Evolutionary conservation across 2,797 vertebrate genomes (phyloP).

Genomic region (Syndactyla subalaris): DNA sequence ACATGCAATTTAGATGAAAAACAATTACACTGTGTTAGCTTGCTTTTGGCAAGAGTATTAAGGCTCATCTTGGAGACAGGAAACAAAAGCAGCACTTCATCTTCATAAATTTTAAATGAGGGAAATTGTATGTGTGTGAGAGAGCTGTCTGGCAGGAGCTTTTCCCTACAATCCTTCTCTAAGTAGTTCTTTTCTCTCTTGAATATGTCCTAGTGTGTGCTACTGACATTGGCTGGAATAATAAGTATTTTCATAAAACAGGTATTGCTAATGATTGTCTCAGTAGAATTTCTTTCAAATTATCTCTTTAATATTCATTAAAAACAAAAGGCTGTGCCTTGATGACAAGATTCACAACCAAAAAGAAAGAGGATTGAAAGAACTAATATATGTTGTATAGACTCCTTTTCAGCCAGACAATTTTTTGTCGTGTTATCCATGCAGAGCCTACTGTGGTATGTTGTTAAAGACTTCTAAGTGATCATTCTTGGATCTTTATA

Average conservation of each 20-base stretch:
- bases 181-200: conserved; percentile 29
- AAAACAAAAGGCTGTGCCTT: not conserved
- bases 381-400: not conserved
- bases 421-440: not conserved
- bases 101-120: conserved; percentile 79
- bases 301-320: not conserved
- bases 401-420: not conserved
- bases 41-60: conserved; percentile 76
- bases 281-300: not conserved
- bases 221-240: not conserved
- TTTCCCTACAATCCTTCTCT: conserved; percentile 54
- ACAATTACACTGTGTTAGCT: conserved; percentile 75
- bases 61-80: conserved; percentile 66
- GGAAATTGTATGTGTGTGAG: not conserved
- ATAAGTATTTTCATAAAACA: not conserved
- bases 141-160: conserved; percentile 46
- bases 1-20: conserved; percentile 75
- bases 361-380: not conserved
- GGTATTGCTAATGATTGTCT: not conserved
- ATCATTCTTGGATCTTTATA: not conserved
- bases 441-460: not conserved
- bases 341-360: not conserved
- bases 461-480: not conserved
- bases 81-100: conserved; percentile 76
- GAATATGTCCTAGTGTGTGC: not conserved